Conservation (phyloP, 2,113 vertebrate species). For the Himantopus leucocephalus region DNA sequence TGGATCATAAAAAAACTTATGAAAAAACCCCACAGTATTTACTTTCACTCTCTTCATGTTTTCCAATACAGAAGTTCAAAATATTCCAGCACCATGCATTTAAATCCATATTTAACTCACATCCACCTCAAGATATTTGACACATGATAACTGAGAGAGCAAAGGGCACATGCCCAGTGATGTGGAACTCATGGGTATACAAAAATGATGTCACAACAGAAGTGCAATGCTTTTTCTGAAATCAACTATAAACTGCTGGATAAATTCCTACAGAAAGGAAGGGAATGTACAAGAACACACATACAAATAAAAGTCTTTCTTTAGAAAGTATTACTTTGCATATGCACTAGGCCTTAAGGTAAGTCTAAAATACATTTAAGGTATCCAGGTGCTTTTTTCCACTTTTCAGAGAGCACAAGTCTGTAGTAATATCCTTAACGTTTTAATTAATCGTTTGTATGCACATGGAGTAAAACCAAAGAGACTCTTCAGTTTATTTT, state of each 20-base stretch:
- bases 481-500: neutral
- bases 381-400: neutral
- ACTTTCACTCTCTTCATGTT: neutral
- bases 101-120: neutral
- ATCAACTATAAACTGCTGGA: neutral
- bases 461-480: neutral
- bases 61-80: neutral
- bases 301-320: neutral
- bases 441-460: neutral
- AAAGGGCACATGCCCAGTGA: neutral
- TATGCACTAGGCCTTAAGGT: neutral
- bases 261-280: neutral
- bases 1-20: neutral
- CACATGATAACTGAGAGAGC: neutral
- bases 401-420: neutral
- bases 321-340: neutral
- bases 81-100: neutral
- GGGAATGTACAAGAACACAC: neutral
- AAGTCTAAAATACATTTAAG: neutral
- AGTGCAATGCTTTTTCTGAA: neutral
- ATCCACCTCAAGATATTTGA: neutral
- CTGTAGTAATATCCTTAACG: neutral
- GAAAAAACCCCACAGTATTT: neutral
- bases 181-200: neutral
- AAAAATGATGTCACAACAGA: neutral